These are phyloP conservation scores for Rhopalosiphum maidis DNA, from an alignment of 1,140 invertebrate species.

Conservation along the genomic window DNA sequence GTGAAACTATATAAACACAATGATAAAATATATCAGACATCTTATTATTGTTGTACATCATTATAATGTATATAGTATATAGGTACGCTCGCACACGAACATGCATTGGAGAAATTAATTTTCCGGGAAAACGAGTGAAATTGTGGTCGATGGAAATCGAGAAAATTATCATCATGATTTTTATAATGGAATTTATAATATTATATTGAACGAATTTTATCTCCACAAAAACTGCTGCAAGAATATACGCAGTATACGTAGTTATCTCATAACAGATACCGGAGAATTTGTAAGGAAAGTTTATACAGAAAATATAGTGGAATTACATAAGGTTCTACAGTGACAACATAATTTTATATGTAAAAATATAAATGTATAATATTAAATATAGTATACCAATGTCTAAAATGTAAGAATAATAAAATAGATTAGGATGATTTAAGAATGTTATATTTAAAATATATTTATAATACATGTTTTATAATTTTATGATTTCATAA, in stretches of 20 bases:
- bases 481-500: neutral
- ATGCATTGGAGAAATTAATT: neutral
- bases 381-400: neutral
- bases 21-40: neutral
- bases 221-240: neutral
- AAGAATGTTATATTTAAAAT: neutral
- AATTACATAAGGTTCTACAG: neutral
- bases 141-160: neutral
- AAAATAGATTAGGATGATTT: neutral
- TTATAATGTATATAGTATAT: neutral
- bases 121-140: neutral
- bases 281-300: neutral
- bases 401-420: neutral
- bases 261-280: neutral
- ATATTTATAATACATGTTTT: neutral
- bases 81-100: neutral
- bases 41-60: neutral
- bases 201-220: neutral
- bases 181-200: neutral
- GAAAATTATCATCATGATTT: neutral
- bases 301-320: neutral
- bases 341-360: neutral
- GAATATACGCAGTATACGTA: neutral
- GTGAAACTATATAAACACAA: slow-evolving; percentile 5
- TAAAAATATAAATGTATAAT: neutral